Conservation (phyloP, 2,113 vertebrate species). For the Mobula hypostoma region DNA sequence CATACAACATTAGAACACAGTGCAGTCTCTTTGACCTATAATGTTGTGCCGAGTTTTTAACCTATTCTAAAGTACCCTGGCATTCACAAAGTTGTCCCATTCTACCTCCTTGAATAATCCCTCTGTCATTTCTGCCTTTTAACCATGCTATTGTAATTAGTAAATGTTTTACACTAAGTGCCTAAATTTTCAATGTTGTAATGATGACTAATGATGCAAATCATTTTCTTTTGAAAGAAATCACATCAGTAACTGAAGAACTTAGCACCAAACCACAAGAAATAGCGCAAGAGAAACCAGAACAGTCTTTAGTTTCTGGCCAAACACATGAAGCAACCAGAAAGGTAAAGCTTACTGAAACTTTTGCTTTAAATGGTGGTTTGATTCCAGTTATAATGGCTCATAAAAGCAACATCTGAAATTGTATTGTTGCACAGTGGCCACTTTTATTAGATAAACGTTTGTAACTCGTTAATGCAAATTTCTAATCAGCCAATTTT, state of each 20-base stretch:
- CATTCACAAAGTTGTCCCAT: background rate
- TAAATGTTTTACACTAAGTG: background rate
- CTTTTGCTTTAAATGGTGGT: background rate
- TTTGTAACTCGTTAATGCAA: too few relatives aligned
- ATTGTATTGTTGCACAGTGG: background rate
- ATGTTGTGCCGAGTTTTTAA: too few relatives aligned
- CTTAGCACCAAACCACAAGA: constrained; percentile 84
- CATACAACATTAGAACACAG: too few relatives aligned
- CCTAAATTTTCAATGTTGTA: background rate
- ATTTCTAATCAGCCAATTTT: too few relatives aligned
- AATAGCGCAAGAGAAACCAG: constrained; percentile 61
- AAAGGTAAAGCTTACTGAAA: constrained; percentile 49
- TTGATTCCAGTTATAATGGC: background rate
- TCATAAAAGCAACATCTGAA: constrained; percentile 10
- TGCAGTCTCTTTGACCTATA: too few relatives aligned
- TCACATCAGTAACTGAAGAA: constrained; percentile 86
- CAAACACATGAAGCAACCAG: constrained; percentile 40
- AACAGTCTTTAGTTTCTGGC: constrained; percentile 45
- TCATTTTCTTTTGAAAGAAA: constrained; percentile 60
- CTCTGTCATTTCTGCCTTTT: background rate
- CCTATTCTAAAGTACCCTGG: too few relatives aligned
- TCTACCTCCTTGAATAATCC: background rate
- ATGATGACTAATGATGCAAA: background rate
- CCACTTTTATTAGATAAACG: too few relatives aligned
- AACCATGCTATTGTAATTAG: background rate